Evolutionary conservation across 1,140 invertebrate genomes (phyloP).

Genomic region (Lysiphlebus fabarum): DNA sequence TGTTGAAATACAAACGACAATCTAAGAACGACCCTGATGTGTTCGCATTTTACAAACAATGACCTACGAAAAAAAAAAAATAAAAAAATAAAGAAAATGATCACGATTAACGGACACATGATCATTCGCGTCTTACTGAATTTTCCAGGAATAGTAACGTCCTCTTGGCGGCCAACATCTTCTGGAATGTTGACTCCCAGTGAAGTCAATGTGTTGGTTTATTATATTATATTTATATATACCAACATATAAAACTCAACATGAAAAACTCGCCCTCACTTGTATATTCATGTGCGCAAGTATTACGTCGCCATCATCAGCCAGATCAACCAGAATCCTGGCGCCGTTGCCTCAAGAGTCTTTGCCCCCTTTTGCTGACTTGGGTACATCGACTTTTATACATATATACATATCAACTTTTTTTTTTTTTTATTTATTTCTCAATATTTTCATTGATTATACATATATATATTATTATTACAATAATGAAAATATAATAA

Average conservation of each 20-base stretch:
- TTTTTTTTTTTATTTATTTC: constrained; percentile 1
- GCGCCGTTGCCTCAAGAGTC: constrained; percentile 24
- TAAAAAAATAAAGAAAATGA: constrained; percentile 13
- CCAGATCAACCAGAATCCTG: constrained; percentile 28
- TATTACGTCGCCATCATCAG: constrained; percentile 27
- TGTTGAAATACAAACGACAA: too few relatives aligned
- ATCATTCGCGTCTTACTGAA: constrained; percentile 12
- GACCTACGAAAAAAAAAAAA: constrained; percentile 30
- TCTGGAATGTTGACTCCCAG: constrained; percentile 37
- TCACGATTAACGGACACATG: constrained; percentile 39
- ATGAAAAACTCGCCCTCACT: constrained; percentile 31
- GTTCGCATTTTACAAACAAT: neutral
- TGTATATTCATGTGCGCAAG: constrained; percentile 29
- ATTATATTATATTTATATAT: too few relatives aligned
- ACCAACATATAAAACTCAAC: constrained; percentile 9
- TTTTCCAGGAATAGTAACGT: constrained; percentile 45
- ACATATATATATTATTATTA: too few relatives aligned
- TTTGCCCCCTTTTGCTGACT: constrained; percentile 22
- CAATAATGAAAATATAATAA: too few relatives aligned
- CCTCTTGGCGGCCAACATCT: constrained; percentile 43
- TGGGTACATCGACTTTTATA: constrained; percentile 10
- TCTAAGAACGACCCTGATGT: constrained; percentile 19
- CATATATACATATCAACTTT: neutral
- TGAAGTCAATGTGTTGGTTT: too few relatives aligned
- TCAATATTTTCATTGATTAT: neutral